Base-by-base conservation (phyloP, 1,140 invertebrate genomes). In the Planococcus citri region DNA sequence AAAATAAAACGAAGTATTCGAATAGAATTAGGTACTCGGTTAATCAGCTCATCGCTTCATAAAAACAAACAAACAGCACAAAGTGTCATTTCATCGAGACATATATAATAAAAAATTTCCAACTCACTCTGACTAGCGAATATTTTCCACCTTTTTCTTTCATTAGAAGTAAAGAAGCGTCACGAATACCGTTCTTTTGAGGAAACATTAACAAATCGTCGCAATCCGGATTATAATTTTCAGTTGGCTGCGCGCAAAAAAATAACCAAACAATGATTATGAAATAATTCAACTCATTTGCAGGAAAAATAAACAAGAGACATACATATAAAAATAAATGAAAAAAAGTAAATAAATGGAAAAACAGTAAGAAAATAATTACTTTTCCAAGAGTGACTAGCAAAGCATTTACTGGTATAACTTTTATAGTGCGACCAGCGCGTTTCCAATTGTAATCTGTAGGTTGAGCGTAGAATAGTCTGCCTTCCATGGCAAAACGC, bases 71-170 rank as follows among this genome's bases (percentile, higher is more conserved):
- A 71, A 71, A 68, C 25, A 8, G 24, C 29, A 2, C 21, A 72
- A 58, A 51, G 3, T n/a, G n/a, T n/a, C n/a, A n/a, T n/a, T n/a
- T n/a, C n/a, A n/a, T n/a, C n/a, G n/a, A n/a, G n/a, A n/a, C n/a
- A n/a, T n/a, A n/a, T n/a, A n/a, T n/a, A n/a, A n/a, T n/a, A n/a
- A n/a, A n/a, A n/a, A n/a, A n/a, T n/a, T 17, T 17, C 10, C 6
- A 14, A 51, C 41, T 51, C 41, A 87, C 86, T 77, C 93, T 84
- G 70, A 94, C 82, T 61, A 94, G 82, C 61, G 90, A 87, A 77
- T 92, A 93, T 75, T 92, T 83, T 37, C 91, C 91, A 71, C 90
- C 87, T 78, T 95, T 96, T 78, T 95, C 93, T 78, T 93, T 88
- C 20, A 95, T 87, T 70, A 96, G 79, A 60, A 96, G 82, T 24